These are phyloP conservation scores for Syndactyla subalaris DNA, from an alignment of 2,797 vertebrate species.

Conservation along the genomic window DNA sequence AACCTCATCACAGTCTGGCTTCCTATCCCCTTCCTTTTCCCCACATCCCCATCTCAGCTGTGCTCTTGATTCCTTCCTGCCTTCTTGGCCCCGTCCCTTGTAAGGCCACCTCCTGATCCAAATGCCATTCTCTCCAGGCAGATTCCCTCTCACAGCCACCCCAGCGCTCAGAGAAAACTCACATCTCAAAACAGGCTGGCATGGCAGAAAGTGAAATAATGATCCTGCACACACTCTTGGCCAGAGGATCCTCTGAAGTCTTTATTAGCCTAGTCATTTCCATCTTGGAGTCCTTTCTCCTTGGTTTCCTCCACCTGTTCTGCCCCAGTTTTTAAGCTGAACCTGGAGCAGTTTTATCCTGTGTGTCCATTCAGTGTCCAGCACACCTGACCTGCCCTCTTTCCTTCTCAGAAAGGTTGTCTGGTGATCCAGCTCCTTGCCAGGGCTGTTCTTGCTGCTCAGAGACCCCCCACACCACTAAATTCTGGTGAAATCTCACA, in stretches of 20 bases:
- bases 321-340: background rate
- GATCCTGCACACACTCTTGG: background rate
- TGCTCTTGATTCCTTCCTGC: background rate
- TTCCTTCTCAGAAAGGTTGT: background rate
- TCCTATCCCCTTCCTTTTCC: background rate
- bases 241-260: background rate
- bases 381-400: rapidly evolving
- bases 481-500: background rate
- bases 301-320: background rate
- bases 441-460: background rate
- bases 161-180: background rate
- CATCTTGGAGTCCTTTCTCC: background rate
- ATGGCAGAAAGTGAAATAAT: background rate
- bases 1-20: background rate
- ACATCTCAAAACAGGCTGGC: background rate
- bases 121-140: background rate
- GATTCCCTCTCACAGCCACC: background rate
- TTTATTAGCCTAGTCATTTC: background rate
- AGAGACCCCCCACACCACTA: background rate
- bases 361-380: background rate
- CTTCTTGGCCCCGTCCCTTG: background rate
- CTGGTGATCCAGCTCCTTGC: background rate
- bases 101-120: background rate
- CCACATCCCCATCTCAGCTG: background rate
- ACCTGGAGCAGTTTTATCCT: background rate